A percentile compares a stretch with the other conserved stretches of the same genome.
These are phyloP conservation scores for Prionailurus bengalensis DNA, from an alignment of 2,113 vertebrate species.

Conservation along the genomic window DNA sequence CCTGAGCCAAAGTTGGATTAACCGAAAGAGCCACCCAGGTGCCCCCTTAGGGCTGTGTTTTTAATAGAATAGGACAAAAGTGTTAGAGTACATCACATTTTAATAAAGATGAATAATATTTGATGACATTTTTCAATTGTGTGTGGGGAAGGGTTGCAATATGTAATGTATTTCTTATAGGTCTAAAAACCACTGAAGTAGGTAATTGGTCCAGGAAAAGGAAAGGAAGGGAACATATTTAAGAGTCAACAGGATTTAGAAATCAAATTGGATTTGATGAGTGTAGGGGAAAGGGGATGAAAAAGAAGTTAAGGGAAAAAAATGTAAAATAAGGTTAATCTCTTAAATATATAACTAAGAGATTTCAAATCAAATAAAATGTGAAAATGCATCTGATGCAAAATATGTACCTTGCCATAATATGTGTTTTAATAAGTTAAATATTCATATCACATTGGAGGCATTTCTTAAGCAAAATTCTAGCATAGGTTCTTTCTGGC, in stretches of 20 bases:
- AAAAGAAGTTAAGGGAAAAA: conserved; percentile 41
- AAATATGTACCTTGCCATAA: background rate
- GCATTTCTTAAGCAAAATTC: conserved; percentile 47
- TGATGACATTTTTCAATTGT: background rate
- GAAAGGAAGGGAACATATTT: background rate
- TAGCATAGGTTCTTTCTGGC: conserved; percentile 12
- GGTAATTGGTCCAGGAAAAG: background rate
- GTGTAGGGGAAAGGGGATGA: background rate
- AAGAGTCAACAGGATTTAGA: background rate
- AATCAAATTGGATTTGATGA: background rate
- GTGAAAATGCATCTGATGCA: background rate
- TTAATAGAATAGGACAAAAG: background rate
- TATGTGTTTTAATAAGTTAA: conserved; percentile 52
- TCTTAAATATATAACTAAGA: conserved; percentile 28
- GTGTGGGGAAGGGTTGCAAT: background rate
- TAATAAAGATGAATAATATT: background rate
- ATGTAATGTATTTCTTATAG: background rate
- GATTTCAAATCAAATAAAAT: conserved; percentile 46
- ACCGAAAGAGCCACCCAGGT: too few species aligned
- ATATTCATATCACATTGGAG: background rate
- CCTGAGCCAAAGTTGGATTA: too few species aligned
- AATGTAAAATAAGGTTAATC: background rate
- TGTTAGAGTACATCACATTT: background rate
- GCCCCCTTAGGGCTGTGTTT: background rate
- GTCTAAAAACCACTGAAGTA: background rate